A percentile compares a stretch with the other conserved stretches of the same genome.
Evolutionary conservation across 2,113 vertebrate species (phyloP).

Genomic region (Mobula birostris): DNA sequence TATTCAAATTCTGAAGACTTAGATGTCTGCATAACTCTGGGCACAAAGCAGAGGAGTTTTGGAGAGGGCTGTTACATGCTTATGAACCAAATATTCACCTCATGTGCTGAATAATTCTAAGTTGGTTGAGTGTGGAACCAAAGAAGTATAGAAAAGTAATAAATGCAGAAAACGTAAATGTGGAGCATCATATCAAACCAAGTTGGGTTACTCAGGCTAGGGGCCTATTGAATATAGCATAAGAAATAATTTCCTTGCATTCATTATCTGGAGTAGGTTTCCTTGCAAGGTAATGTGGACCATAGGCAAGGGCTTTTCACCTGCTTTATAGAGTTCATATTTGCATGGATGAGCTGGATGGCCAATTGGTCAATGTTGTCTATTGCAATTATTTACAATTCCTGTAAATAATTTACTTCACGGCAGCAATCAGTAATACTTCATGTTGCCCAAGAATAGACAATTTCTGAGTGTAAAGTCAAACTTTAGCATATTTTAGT

Average conservation of each 20-base stretch:
- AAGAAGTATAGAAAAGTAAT: not conserved
- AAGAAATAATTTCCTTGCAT: not conserved
- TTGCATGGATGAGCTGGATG: not conserved
- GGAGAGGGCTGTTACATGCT: not conserved
- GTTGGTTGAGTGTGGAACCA: not conserved
- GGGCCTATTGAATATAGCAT: not conserved
- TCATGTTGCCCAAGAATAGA: not conserved
- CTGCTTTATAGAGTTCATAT: not conserved
- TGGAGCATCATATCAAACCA: no score
- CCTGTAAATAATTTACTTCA: not conserved
- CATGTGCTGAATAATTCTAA: not conserved
- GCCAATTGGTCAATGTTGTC: not conserved
- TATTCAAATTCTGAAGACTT: not conserved
- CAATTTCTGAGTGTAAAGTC: not conserved
- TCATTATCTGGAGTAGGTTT: not conserved
- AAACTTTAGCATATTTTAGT: not conserved
- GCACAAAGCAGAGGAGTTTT: not conserved
- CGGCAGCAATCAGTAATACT: not conserved
- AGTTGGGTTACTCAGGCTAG: not conserved
- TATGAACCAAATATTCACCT: not conserved
- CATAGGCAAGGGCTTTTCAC: not conserved
- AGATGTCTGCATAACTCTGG: not conserved
- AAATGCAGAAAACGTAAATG: not conserved
- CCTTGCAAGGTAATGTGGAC: not conserved
- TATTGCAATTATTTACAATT: not conserved